Evolutionary conservation across 2,113 vertebrate genomes (phyloP), one percentile per base, ranked within the genome.

Genomic region (Pteronura brasiliensis): DNA sequence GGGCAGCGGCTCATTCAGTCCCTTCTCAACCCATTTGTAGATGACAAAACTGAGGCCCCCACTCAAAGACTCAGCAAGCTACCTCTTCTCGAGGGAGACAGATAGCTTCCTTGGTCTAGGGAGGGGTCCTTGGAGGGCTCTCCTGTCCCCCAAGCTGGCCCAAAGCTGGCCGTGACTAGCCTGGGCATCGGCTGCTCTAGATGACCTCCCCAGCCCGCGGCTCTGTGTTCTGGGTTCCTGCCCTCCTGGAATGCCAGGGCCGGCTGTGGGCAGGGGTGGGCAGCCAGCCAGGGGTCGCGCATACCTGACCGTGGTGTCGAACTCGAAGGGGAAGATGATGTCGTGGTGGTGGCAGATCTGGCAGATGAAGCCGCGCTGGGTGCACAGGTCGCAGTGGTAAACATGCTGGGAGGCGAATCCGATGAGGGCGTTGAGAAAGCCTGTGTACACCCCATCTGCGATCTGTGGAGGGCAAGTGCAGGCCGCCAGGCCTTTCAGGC

Each of bases 271-370:
- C 3, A 1, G 61, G 25, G 61, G 61, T 3, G 20, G 31, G 31
- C 0, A 3, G 74, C n/a, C 65, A 71, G 82, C 82, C 2, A 17
- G n/a, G 87, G 2, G 2, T 1, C 9, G 20, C 1, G 0, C 98
- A 42, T 98, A 99, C 99, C 99, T 99, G 97, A 98, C 98, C 7
- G 99, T 99, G 90, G 97, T 99, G 93, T 99, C 99, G 6, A 99
- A 99, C 98, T 99, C 99, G 0, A 99, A 99, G 77, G 99, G 99
- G 96, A 99, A 99, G 98, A 99, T 99, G 98, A 99, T 99, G 98
- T 99, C 98, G 0, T 98, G 88, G 13, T 98, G 93, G 90, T 99
- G 99, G 98, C 99, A 99, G 93, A 99, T 99, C 98, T 99, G 99
- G 98, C 99, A 99, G 97, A 99, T 99, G 98, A 99, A 99, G 80